Conservation (phyloP, 2,113 vertebrate species). For the Chaetorhynchus papuensis region DNA sequence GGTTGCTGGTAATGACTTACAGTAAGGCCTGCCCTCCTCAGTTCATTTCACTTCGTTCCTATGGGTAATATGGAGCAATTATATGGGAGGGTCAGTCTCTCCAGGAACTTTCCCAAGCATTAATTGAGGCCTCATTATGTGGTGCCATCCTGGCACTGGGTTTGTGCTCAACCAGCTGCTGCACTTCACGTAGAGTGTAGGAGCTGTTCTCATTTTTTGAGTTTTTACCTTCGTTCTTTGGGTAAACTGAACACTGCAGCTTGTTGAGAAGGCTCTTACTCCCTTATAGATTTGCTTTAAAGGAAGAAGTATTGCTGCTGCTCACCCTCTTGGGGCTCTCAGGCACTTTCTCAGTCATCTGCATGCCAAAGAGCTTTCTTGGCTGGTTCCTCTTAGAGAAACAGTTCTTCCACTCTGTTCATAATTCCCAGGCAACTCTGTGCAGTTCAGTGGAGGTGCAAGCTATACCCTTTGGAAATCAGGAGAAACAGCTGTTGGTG, state of each 20-base stretch:
- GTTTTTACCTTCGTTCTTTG: background rate
- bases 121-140: background rate
- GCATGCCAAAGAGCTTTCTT: conserved; percentile 63
- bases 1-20: conserved; percentile 70
- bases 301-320: conserved; percentile 11
- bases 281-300: conserved; percentile 28
- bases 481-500: background rate
- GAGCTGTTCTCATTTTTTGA: background rate
- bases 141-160: background rate
- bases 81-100: background rate
- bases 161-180: background rate
- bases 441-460: background rate
- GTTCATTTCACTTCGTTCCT: conserved; percentile 25
- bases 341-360: background rate
- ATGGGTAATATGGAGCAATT: conserved; percentile 56
- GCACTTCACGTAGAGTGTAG: background rate
- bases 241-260: background rate
- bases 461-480: background rate
- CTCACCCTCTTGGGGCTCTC: conserved; percentile 1
- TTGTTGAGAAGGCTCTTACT: background rate
- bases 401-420: background rate
- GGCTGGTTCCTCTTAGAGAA: background rate
- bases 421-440: background rate
- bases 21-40: conserved; percentile 50
- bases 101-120: background rate